A percentile compares a stretch with the other conserved stretches of the same genome.
phyloP scores from a whole-genome alignment of 2,888 invertebrate species.

The Lasius platythorax region DNA sequence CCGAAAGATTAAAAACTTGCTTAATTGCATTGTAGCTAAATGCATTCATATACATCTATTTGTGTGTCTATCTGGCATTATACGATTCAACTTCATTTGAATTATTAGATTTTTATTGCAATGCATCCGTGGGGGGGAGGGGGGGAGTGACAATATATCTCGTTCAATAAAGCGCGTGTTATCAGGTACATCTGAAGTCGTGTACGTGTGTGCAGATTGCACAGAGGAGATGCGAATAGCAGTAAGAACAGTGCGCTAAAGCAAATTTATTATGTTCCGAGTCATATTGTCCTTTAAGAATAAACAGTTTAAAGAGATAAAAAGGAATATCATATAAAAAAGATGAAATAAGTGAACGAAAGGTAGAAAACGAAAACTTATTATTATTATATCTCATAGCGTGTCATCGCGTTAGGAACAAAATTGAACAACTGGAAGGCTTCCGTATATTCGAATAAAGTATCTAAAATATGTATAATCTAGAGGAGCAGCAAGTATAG shows the following conservation, averaged over 20 bases:
- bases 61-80: not conserved
- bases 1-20: not conserved
- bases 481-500: not conserved
- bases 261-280: slow-evolving; percentile 69
- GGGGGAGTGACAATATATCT: slow-evolving; percentile 6
- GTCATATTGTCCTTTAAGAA: slow-evolving; percentile 68
- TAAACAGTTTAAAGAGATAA: slow-evolving; percentile 64
- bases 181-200: slow-evolving; percentile 43
- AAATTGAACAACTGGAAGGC: not conserved
- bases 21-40: not conserved
- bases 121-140: not conserved
- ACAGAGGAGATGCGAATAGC: not conserved
- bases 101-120: slow-evolving; percentile 14
- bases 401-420: not conserved
- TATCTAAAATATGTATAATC: not conserved
- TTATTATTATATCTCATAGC: slow-evolving; percentile 8
- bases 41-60: not conserved
- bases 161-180: slow-evolving; percentile 63
- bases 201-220: slow-evolving; percentile 31
- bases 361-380: not conserved
- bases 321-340: slow-evolving; percentile 57
- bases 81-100: not conserved
- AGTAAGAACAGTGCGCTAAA: slow-evolving; percentile 41
- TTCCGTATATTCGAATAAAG: not conserved
- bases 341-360: slow-evolving; percentile 4